Evolutionary conservation across 1,140 invertebrate species (phyloP), one percentile per base, ranked within the genome.

Genomic region (Zaprionus africanus): DNA sequence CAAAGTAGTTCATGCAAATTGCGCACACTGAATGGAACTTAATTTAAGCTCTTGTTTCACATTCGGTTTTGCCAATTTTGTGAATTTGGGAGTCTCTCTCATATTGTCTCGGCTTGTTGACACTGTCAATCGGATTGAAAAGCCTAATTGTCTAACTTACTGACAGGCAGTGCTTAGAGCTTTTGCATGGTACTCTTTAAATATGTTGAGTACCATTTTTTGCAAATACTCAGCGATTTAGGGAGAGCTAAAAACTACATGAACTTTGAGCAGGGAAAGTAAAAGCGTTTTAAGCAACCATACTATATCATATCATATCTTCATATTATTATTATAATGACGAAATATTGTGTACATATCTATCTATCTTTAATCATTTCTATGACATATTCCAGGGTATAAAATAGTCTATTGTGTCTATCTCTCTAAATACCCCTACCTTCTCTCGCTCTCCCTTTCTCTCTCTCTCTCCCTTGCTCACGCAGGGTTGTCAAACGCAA

Each of bases 71-170:
- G 5, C 26, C 11, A 19, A 38, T 19, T 26, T 31, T 60, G 26
- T 36, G 15, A 5, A 38, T 24, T 43, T 13, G 41, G 41, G n/a
- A 13, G 4, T 38, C 36, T 36, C 28, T 46, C 22, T 17, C 6
- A 22, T 5, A n/a, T 28, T 6, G 59, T 68, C 38, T 31, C 13
- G 31, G 24, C 49, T 38, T 31, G 63, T 63, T 70, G 66, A 51
- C 74, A 72, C 60, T 66, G 38, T 46, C 43, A 72, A 72, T 72
- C 61, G 19, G 68, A 69, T 69, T 46, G 41, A 62, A 57, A 49
- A 61, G 26, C 12, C 11, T 31, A 61, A 56, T 76, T 61, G 54
- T 46, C 51, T 63, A 54, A 15, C 34, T 38, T 31, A 58, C 67
- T 71, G 60, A 64, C 66, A 71, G 70, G 36, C 73, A 60, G 24